Conservation (phyloP, 1,140 invertebrate species). For the Pogonomyrmex californicus region DNA sequence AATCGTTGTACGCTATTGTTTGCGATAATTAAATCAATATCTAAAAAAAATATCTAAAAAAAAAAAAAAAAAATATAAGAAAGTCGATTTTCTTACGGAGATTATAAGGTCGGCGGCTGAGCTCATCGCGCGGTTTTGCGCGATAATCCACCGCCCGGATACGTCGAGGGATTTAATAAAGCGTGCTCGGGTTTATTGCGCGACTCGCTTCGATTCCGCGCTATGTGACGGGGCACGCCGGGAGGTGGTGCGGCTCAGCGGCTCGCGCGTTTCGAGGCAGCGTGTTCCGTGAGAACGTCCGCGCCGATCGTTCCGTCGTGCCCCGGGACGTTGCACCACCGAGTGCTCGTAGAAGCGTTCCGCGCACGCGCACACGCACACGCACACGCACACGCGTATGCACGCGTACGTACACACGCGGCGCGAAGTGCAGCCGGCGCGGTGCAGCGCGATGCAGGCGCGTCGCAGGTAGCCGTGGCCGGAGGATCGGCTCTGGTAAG, state of each 20-base stretch:
- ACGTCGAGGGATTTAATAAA: slow-evolving; percentile 44
- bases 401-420: not conserved
- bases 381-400: not conserved
- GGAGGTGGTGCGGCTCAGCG: slow-evolving; percentile 32
- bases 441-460: slow-evolving; percentile 60
- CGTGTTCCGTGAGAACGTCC: slow-evolving; percentile 61
- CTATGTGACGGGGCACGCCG: slow-evolving; percentile 34
- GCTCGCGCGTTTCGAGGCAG: slow-evolving; percentile 58
- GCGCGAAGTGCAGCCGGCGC: slow-evolving; percentile 36
- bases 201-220: slow-evolving; percentile 59
- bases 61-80: not conserved
- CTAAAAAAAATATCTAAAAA: slow-evolving; percentile 19
- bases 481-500: slow-evolving; percentile 56
- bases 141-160: not conserved
- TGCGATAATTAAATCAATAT: slow-evolving; percentile 9
- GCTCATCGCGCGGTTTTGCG: not conserved
- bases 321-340: slow-evolving; percentile 14
- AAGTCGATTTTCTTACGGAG: not conserved
- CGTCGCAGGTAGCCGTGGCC: slow-evolving; percentile 62
- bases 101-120: not conserved
- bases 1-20: not conserved
- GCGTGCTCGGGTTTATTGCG: slow-evolving; percentile 46
- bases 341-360: slow-evolving; percentile 10
- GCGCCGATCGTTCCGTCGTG: slow-evolving; percentile 25
- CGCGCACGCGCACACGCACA: slow-evolving; percentile 19